A percentile compares a stretch with the other conserved stretches of the same genome.
phyloP scores from a whole-genome alignment of 2,888 invertebrate genomes.

The Eupelmus urozonus region DNA sequence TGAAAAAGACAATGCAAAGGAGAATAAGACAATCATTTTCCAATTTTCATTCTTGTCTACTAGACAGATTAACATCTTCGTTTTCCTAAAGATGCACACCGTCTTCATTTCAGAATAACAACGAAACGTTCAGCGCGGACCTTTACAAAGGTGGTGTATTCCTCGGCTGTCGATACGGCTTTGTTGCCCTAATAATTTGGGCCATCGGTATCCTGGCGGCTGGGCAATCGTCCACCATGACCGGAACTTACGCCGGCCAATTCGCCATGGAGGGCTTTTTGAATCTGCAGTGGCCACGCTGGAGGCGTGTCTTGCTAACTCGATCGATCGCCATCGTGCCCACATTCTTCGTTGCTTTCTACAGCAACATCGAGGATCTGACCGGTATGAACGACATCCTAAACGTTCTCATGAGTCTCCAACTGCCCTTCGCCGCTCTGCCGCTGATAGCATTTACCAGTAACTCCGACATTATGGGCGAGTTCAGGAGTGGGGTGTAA shows the following conservation, averaged over 20 bases:
- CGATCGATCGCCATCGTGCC: slow-evolving; percentile 88
- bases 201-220: slow-evolving; percentile 89
- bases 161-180: slow-evolving; percentile 87
- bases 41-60: no score
- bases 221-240: slow-evolving; percentile 91
- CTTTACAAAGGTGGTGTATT: slow-evolving; percentile 87
- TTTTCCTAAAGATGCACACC: no score
- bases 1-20: no score
- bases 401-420: slow-evolving; percentile 92
- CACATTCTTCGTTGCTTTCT: slow-evolving; percentile 83
- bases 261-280: slow-evolving; percentile 94
- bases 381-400: slow-evolving; percentile 90
- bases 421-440: slow-evolving; percentile 91
- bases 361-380: slow-evolving; percentile 83
- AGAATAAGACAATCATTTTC: no score
- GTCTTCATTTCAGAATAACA: slow-evolving; percentile 63
- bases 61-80: no score
- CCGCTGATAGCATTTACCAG: slow-evolving; percentile 93
- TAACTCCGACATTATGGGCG: slow-evolving; percentile 87
- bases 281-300: slow-evolving; percentile 90
- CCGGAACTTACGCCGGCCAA: slow-evolving; percentile 90
- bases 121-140: slow-evolving; percentile 81
- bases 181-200: slow-evolving; percentile 90
- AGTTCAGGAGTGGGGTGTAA: slow-evolving; percentile 89
- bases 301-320: slow-evolving; percentile 92